These are phyloP conservation scores for Ploceus nigricollis DNA, from an alignment of 2,113 vertebrate genomes.

Conservation along the genomic window DNA sequence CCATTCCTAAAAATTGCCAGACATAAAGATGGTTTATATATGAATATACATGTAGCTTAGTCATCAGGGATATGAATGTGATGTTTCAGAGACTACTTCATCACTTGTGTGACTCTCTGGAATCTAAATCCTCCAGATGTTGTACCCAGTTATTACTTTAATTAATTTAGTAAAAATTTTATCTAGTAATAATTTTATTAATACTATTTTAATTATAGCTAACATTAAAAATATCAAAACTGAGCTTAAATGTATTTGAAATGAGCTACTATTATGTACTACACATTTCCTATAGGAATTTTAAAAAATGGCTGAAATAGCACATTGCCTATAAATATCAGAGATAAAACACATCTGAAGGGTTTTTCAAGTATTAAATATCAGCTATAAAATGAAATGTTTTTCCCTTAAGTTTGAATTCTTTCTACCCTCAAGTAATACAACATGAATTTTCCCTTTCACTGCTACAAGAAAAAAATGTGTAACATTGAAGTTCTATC, in stretches of 20 bases:
- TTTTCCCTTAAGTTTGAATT: slow-evolving; percentile 23
- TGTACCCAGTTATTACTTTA: neutral
- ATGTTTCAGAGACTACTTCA: neutral
- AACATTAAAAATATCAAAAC: neutral
- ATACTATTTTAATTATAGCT: neutral
- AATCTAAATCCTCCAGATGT: neutral
- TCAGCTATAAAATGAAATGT: neutral
- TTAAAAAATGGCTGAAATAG: neutral
- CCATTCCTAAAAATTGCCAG: neutral
- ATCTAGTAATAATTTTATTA: neutral
- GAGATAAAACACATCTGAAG: neutral
- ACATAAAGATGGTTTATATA: fast-evolving
- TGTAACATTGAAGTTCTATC: slow-evolving; percentile 30
- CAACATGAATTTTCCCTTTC: slow-evolving; percentile 27
- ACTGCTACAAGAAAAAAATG: neutral
- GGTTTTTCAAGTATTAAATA: slow-evolving; percentile 32
- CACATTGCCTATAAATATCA: neutral
- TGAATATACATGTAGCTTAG: neutral
- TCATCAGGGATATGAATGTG: neutral
- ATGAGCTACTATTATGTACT: neutral
- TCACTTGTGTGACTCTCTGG: too few species aligned
- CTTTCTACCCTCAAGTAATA: slow-evolving; percentile 46
- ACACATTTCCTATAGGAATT: neutral
- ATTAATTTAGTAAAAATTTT: neutral
- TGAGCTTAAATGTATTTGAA: neutral